A percentile compares a stretch with the other conserved stretches of the same genome.
phyloP scores from a whole-genome alignment of 2,888 invertebrate genomes.

The Neoscelio sp. region DNA sequence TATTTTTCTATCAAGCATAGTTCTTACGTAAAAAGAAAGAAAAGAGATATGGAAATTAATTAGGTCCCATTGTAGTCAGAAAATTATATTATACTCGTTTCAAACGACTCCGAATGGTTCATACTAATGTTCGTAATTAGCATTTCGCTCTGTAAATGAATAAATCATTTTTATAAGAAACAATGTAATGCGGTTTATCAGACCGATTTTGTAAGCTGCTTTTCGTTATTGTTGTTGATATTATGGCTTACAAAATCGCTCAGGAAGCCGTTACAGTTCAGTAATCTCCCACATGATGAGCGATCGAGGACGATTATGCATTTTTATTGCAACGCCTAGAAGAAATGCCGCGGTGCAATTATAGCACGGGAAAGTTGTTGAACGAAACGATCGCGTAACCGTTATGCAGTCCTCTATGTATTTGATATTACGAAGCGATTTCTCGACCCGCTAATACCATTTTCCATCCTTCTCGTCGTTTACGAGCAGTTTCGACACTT shows the following conservation, averaged over 20 bases:
- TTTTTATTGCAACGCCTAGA: conserved; percentile 33
- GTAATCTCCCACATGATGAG: conserved; percentile 44
- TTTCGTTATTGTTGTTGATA: conserved; percentile 1
- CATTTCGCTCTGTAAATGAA: conserved; percentile 61
- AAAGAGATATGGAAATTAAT: too few relatives aligned
- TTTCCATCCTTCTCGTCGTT: conserved; percentile 45
- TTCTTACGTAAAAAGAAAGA: too few relatives aligned
- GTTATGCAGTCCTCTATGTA: conserved; percentile 38
- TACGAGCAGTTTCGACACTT: conserved; percentile 60
- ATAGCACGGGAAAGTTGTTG: conserved; percentile 60
- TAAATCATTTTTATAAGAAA: conserved; percentile 67
- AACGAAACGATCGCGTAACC: conserved; percentile 56
- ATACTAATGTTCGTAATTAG: conserved; percentile 57
- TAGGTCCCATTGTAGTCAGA: too few relatives aligned
- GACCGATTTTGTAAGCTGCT: conserved; percentile 49
- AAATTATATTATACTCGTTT: conserved; percentile 38
- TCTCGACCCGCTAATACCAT: conserved; percentile 46
- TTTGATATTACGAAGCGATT: conserved; percentile 65
- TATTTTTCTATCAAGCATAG: too few relatives aligned
- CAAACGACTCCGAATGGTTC: conserved; percentile 48
- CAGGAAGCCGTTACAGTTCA: conserved; percentile 53
- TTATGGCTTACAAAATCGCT: conserved; percentile 55
- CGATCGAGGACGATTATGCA: conserved; percentile 59
- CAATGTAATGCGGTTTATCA: conserved; percentile 1
- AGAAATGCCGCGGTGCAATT: conserved; percentile 47